phyloP scores from a whole-genome alignment of 2,888 invertebrate species.

The Pandemis corylana region DNA sequence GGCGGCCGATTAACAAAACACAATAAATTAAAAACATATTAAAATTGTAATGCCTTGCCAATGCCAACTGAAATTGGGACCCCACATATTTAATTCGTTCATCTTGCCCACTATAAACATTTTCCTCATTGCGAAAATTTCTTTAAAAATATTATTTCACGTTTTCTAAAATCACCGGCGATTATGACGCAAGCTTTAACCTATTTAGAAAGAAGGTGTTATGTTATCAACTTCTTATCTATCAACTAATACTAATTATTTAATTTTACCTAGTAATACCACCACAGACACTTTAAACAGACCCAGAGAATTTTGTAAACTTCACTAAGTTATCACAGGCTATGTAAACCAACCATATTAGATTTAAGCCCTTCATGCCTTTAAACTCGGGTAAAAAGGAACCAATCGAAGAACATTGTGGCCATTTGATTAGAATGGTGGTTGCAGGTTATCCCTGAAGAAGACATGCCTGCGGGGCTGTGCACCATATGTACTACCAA shows the following conservation, averaged over 20 bases:
- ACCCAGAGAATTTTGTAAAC: constrained; percentile 1
- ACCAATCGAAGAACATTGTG: constrained; percentile 52
- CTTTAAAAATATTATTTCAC: constrained; percentile 1
- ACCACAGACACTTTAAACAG: too few species aligned
- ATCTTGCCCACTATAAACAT: neutral
- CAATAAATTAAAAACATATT: neutral
- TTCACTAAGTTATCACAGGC: neutral
- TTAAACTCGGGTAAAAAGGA: neutral
- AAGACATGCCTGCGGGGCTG: constrained; percentile 68
- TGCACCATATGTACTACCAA: constrained; percentile 65
- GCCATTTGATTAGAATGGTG: constrained; percentile 71
- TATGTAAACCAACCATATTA: neutral
- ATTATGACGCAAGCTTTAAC: constrained; percentile 29
- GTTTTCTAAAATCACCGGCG: constrained; percentile 23
- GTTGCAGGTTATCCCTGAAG: constrained; percentile 73
- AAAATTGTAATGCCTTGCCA: constrained; percentile 22
- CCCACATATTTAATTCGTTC: neutral
- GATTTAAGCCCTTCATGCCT: neutral
- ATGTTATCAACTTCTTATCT: neutral
- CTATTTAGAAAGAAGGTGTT: neutral
- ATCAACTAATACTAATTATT: too few species aligned
- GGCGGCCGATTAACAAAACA: constrained; percentile 51
- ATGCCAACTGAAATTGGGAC: constrained; percentile 45
- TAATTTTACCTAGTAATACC: neutral
- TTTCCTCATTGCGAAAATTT: neutral